Percentiles rank a stretch among this genome's conserved stretches.
These are phyloP conservation scores for Agriopis marginaria DNA, from an alignment of 2,888 invertebrate species.

Conservation along the genomic window DNA sequence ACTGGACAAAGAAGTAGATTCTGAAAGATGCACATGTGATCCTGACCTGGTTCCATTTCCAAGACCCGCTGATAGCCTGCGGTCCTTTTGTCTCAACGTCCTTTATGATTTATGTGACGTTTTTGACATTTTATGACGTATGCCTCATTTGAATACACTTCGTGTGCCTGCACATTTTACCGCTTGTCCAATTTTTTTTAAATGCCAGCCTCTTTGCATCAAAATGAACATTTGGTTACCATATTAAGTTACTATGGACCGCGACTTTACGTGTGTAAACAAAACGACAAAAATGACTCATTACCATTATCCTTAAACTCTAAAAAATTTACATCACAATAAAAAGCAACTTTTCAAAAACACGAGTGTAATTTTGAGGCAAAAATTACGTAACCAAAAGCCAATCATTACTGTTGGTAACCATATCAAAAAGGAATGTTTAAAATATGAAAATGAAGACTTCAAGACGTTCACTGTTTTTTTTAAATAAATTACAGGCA, in stretches of 20 bases:
- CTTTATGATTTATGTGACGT: conserved; percentile 84
- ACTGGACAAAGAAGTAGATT: conserved; percentile 63
- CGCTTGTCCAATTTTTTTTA: conserved; percentile 72
- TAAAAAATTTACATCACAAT: conserved; percentile 45
- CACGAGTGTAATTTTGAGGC: conserved; percentile 34
- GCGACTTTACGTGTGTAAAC: conserved; percentile 73
- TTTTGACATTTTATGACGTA: conserved; percentile 83
- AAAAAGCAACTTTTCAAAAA: conserved; percentile 33
- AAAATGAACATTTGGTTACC: conserved; percentile 85
- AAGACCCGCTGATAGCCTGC: conserved; percentile 63
- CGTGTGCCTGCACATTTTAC: conserved; percentile 83
- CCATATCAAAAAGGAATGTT: conserved; percentile 58
- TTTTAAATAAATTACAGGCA: conserved; percentile 78
- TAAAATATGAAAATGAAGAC: conserved; percentile 73
- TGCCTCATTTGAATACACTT: conserved; percentile 81
- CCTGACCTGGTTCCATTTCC: conserved; percentile 81
- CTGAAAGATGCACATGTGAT: conserved; percentile 76
- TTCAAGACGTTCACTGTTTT: conserved; percentile 70
- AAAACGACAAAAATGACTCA: conserved; percentile 63
- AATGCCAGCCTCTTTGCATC: conserved; percentile 71
- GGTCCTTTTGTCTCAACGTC: conserved; percentile 71
- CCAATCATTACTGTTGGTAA: conserved; percentile 60
- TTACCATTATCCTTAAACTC: conserved; percentile 58
- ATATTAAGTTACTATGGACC: conserved; percentile 79
- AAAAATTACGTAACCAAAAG: conserved; percentile 61